Evolutionary conservation across 2,113 vertebrate species (phyloP).

Genomic region (Dasypus novemcinctus): DNA sequence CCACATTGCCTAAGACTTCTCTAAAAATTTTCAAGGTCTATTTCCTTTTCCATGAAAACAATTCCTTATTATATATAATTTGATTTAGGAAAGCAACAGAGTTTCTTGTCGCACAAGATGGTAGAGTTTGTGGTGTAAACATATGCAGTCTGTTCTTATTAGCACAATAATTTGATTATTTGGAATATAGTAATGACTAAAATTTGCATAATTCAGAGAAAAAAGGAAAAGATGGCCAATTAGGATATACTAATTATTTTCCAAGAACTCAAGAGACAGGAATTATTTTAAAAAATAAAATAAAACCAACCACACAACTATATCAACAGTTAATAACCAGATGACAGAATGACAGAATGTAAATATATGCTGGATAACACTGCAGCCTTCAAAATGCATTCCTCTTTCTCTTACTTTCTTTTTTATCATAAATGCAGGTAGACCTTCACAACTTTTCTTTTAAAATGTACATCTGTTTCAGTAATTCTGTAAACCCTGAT

Average conservation of each 20-base stretch:
- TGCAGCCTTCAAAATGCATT: background rate
- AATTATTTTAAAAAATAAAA: background rate
- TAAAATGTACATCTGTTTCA: background rate
- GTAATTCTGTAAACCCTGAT: background rate
- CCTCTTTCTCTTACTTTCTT: background rate
- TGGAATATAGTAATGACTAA: background rate
- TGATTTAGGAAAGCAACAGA: slow-evolving; percentile 51
- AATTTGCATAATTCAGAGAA: slow-evolving; percentile 54
- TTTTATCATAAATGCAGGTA: background rate
- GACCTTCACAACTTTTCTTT: background rate
- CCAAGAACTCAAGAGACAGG: background rate
- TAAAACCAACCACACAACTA: slow-evolving; percentile 14
- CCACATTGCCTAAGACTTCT: background rate
- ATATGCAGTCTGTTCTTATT: slow-evolving; percentile 40
- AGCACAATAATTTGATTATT: slow-evolving; percentile 53
- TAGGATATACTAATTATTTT: slow-evolving; percentile 47
- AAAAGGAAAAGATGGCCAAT: slow-evolving; percentile 34
- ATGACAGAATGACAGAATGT: background rate
- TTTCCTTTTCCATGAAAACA: slow-evolving; percentile 45
- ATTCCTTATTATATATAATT: background rate
- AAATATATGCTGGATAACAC: background rate
- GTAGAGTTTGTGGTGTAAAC: background rate
- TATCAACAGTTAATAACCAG: slow-evolving; percentile 3
- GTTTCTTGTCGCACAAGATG: background rate
- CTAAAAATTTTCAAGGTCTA: background rate